Evolutionary conservation across 1,140 invertebrate species (phyloP).

Genomic region (Dendrolimus kikuchii): DNA sequence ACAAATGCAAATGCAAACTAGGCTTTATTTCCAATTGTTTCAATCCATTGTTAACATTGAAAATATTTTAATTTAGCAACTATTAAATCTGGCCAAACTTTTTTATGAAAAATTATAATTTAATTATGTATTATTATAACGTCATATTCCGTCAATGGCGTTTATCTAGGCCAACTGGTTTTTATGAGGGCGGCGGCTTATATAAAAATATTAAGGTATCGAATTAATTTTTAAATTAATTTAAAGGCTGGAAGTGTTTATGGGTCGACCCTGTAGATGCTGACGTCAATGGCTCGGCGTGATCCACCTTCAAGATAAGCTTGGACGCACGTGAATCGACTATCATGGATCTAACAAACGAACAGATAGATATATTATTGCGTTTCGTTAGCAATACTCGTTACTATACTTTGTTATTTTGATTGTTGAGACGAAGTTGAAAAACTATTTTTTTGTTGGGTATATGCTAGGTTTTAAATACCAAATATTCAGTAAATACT

Average conservation of each 20-base stretch:
- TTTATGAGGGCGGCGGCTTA: background rate
- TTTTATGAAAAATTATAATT: no score
- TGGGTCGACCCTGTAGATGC: slow-evolving; percentile 17
- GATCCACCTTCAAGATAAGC: slow-evolving; percentile 23
- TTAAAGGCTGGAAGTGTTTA: slow-evolving; percentile 4
- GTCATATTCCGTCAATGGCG: background rate
- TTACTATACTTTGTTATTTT: background rate
- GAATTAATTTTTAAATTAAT: background rate
- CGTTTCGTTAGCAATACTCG: background rate
- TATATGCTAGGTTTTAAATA: no score
- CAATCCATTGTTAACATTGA: no score
- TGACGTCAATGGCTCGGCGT: slow-evolving; percentile 32
- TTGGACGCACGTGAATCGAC: slow-evolving; percentile 14
- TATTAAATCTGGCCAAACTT: no score
- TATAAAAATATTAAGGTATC: background rate
- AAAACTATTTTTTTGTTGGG: no score
- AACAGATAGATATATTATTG: slow-evolving; percentile 4
- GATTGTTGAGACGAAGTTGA: background rate
- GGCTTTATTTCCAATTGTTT: no score
- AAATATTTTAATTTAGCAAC: no score
- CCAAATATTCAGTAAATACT: no score
- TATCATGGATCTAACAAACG: slow-evolving; percentile 9
- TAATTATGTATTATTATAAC: no score
- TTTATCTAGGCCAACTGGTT: no score
- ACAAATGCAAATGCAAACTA: no score